Percentiles rank a stretch among this genome's conserved stretches.
phyloP scores from a whole-genome alignment of 2,113 vertebrate genomes.

The Silurus glanis region DNA sequence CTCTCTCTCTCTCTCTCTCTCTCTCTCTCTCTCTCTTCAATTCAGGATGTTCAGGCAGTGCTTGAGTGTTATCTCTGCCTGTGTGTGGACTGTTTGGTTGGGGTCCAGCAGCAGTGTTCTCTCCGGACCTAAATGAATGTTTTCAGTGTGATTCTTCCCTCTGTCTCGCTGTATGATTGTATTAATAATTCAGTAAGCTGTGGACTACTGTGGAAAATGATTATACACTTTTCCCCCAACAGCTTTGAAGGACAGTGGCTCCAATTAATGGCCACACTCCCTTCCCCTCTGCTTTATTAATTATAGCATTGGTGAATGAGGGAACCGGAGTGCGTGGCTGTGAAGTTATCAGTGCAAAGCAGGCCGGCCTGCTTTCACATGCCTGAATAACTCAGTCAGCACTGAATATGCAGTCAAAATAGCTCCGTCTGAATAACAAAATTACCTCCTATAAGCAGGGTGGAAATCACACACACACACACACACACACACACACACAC shows the following conservation, averaged over 20 bases:
- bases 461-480: slow-evolving; percentile 23
- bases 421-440: slow-evolving; percentile 49
- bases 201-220: slow-evolving; percentile 68
- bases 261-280: slow-evolving; percentile 70
- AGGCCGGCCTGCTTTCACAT: slow-evolving; percentile 71
- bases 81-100: slow-evolving; percentile 26
- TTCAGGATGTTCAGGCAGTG: background rate
- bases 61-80: slow-evolving; percentile 13
- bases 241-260: slow-evolving; percentile 66
- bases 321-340: slow-evolving; percentile 41
- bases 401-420: slow-evolving; percentile 63
- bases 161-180: slow-evolving; percentile 54
- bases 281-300: slow-evolving; percentile 65
- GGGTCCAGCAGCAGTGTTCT: slow-evolving; percentile 32
- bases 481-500: slow-evolving; percentile 31
- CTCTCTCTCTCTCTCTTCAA: slow-evolving; percentile 20
- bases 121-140: slow-evolving; percentile 37
- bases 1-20: slow-evolving; percentile 5
- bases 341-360: slow-evolving; percentile 71
- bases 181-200: slow-evolving; percentile 69
- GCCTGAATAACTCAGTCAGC: slow-evolving; percentile 69
- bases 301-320: slow-evolving; percentile 60
- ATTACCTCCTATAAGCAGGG: slow-evolving; percentile 43
- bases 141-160: slow-evolving; percentile 29
- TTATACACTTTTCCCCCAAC: slow-evolving; percentile 56